Base-by-base conservation (phyloP, 2,797 vertebrate species). In the Prionace glauca region DNA sequence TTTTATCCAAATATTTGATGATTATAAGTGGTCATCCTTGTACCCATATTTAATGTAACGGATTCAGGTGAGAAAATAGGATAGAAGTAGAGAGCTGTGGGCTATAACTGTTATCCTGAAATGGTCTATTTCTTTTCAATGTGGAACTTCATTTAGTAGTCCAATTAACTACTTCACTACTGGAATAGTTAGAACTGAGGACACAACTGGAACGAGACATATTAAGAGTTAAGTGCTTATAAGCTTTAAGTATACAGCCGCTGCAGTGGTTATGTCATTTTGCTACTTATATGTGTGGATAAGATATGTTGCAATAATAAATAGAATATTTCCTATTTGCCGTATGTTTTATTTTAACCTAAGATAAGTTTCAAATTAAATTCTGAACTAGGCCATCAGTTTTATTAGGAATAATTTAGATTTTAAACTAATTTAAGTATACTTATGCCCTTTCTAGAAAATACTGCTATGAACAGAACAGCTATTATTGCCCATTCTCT, bases 341-440 rank as follows among this genome's bases (percentile, higher is more conserved):
- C 32, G 24, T 36, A 22, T 67, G 32, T 20, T 92, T 65, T 67
- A 22, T 62, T 36, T 67, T n/a, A 92, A 20, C 32, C 36, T 29
- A 67, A 22, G 62, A 92, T 92, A 32, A 92, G 32, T 67, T 92
- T 8, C 60, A 92, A 92, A 67, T 67, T n/a, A 92, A 60, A 92
- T 67, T 92, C 20, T 92, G 7, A 67, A 22, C 32, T 36, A 67
- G 18, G n/a, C 20, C 65, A 65, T 67, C 32, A 92, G 60, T n/a
- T 92, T 88, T 36, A 84, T 20, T 84, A 20, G 79, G 1, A 20
- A 41, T 41, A 84, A 41, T 45, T 41, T 84, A 20, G 50, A 90
- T 62, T 32, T 90, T 92, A 65, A 92, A 65, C 16, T 91, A 67
- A 91, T 88, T 90, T 90, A 62, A 11, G 36, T 84, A n/a, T 84